A percentile compares a stretch with the other conserved stretches of the same genome.
These are phyloP conservation scores for Myodes glareolus DNA, from an alignment of 2,113 vertebrate species.

Conservation along the genomic window DNA sequence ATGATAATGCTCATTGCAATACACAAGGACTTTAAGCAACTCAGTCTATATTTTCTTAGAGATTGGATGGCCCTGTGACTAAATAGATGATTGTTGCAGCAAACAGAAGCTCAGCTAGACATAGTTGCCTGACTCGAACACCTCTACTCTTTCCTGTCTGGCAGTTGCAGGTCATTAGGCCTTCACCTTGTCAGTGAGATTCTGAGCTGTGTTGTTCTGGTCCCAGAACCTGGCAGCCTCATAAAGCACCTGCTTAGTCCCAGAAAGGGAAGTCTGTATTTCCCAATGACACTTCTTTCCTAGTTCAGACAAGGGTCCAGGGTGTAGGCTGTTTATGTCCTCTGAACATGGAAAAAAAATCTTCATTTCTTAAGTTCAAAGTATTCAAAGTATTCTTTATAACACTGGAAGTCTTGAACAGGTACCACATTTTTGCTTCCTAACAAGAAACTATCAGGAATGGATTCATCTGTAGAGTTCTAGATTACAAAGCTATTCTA, in stretches of 20 bases:
- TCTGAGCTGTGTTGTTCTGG: not conserved
- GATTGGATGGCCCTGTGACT: not conserved
- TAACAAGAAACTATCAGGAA: not conserved
- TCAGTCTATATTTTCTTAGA: not conserved
- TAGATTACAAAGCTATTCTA: not conserved
- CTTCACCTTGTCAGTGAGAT: not conserved
- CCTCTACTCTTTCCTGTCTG: not conserved
- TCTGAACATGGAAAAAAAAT: not conserved
- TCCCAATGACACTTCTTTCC: not conserved
- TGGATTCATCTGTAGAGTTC: not conserved
- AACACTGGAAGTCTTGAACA: not conserved
- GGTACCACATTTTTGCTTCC: not conserved
- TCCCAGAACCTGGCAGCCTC: not conserved
- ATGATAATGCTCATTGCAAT: not conserved
- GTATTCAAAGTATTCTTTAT: not conserved
- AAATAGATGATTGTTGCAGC: not conserved
- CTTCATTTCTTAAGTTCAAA: not conserved
- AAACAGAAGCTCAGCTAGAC: not conserved
- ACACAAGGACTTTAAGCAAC: not conserved
- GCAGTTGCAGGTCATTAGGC: not conserved
- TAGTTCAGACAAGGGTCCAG: not conserved
- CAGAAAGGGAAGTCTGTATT: not conserved
- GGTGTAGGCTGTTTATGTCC: not conserved
- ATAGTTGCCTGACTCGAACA: not conserved
- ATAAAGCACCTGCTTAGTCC: not conserved